Percentiles rank a stretch among this genome's conserved stretches.
Conservation (phyloP, 2,888 invertebrate genomes). For the Bombylius major region DNA sequence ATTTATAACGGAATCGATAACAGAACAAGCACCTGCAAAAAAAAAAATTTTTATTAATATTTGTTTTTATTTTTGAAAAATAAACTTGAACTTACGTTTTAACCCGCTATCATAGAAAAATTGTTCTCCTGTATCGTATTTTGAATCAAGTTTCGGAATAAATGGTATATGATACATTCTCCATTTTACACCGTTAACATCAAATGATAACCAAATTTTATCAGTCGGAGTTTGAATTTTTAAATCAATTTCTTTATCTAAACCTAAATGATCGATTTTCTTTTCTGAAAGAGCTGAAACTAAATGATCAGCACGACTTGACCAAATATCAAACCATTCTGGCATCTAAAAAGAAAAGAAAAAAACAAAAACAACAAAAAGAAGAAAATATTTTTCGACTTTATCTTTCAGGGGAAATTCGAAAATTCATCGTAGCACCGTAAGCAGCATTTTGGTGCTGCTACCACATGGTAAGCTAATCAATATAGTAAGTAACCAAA, state of each 20-base stretch:
- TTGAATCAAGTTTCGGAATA: conserved; percentile 32
- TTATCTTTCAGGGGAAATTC: too few species aligned
- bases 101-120: conserved; percentile 30
- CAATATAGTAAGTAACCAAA: too few species aligned
- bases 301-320: conserved; percentile 32
- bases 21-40: conserved; percentile 29
- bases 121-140: conserved; percentile 33
- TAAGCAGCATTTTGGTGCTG: too few species aligned
- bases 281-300: conserved; percentile 30
- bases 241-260: conserved; percentile 29
- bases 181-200: conserved; percentile 32
- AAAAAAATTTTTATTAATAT: conserved; percentile 1
- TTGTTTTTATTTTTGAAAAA: not conserved
- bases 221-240: conserved; percentile 29
- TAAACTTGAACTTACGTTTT: conserved; percentile 21
- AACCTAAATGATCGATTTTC: conserved; percentile 29
- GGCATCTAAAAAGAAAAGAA: conserved; percentile 25
- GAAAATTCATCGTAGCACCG: too few species aligned
- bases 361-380: not conserved
- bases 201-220: conserved; percentile 29
- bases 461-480: too few species aligned
- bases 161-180: conserved; percentile 33
- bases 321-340: conserved; percentile 32
- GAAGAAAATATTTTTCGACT: not conserved
- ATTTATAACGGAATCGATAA: conserved; percentile 33